Evolutionary conservation across 2,113 vertebrate genomes (phyloP).

Genomic region (Nesogale talazaci): DNA sequence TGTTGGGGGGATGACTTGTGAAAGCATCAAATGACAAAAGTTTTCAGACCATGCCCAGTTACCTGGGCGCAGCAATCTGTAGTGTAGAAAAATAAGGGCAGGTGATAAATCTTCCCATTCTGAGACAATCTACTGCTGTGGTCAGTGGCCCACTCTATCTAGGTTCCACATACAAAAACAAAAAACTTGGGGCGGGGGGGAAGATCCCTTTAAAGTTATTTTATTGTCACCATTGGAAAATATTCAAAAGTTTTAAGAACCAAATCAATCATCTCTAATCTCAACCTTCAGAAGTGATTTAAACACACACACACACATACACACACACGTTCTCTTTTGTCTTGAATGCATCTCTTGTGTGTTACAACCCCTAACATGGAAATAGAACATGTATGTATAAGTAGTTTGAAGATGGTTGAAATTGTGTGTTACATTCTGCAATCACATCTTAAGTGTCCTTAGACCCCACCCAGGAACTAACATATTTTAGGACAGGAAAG

Average conservation of each 20-base stretch:
- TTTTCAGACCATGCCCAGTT: not conserved
- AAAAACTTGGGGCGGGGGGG: not conserved
- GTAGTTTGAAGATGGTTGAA: slow-evolving; percentile 20
- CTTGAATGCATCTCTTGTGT: not conserved
- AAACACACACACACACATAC: too few species aligned
- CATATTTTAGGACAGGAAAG: slow-evolving; percentile 15
- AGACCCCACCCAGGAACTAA: not conserved
- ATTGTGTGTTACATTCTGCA: slow-evolving; percentile 40
- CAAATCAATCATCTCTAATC: slow-evolving; percentile 11
- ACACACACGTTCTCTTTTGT: too few species aligned
- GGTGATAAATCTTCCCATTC: not conserved
- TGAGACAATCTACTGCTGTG: not conserved
- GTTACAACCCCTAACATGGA: not conserved
- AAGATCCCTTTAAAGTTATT: not conserved
- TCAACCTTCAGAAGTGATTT: slow-evolving; percentile 24
- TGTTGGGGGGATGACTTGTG: not conserved
- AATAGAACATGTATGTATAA: not conserved
- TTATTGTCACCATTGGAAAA: not conserved
- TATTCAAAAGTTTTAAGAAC: not conserved
- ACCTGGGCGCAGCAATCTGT: not conserved
- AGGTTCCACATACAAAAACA: not conserved
- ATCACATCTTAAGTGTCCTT: slow-evolving; percentile 4
- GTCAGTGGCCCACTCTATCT: not conserved
- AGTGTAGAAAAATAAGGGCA: not conserved
- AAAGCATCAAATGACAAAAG: not conserved